Evolutionary conservation across 2,888 invertebrate species (phyloP).

Genomic region (Sinotaia quadrata): DNA sequence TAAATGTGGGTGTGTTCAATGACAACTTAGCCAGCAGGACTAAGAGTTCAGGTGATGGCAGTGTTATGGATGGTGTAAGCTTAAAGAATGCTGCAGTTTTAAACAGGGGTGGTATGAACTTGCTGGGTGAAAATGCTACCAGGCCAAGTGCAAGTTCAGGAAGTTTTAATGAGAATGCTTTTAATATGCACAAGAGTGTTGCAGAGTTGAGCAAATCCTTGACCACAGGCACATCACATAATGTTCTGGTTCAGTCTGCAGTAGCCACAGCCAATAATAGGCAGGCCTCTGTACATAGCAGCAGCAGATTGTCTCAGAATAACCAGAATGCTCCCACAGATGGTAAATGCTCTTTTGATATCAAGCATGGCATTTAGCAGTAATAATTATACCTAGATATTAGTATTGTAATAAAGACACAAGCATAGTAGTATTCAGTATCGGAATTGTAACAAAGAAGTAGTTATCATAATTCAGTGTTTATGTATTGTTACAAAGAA

Average conservation of each 20-base stretch:
- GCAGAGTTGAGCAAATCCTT: neutral
- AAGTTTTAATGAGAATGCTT: neutral
- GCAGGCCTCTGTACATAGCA: slow-evolving; percentile 10
- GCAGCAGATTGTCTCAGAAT: slow-evolving; percentile 14
- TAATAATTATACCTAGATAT: too few relatives aligned
- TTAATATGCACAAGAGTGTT: neutral
- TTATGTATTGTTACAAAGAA: too few relatives aligned
- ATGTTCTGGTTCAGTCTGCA: neutral
- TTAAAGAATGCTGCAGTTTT: neutral
- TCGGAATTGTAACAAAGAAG: too few relatives aligned
- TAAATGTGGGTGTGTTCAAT: slow-evolving; percentile 43
- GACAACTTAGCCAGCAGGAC: slow-evolving; percentile 19
- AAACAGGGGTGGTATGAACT: too few relatives aligned
- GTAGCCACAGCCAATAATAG: slow-evolving; percentile 4
- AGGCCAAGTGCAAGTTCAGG: neutral
- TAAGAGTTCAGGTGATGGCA: slow-evolving; percentile 2
- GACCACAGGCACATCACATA: neutral
- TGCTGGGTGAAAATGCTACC: too few relatives aligned
- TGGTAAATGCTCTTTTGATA: slow-evolving; percentile 6
- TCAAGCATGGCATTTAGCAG: too few relatives aligned
- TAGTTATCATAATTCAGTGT: too few relatives aligned
- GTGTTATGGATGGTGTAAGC: neutral
- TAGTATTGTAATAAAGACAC: neutral
- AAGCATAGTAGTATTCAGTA: neutral
- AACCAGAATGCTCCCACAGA: slow-evolving; percentile 25